Percentiles rank a stretch among this genome's conserved stretches.
phyloP scores from a whole-genome alignment of 1,140 invertebrate genomes.

The Rhyzopertha dominica region DNA sequence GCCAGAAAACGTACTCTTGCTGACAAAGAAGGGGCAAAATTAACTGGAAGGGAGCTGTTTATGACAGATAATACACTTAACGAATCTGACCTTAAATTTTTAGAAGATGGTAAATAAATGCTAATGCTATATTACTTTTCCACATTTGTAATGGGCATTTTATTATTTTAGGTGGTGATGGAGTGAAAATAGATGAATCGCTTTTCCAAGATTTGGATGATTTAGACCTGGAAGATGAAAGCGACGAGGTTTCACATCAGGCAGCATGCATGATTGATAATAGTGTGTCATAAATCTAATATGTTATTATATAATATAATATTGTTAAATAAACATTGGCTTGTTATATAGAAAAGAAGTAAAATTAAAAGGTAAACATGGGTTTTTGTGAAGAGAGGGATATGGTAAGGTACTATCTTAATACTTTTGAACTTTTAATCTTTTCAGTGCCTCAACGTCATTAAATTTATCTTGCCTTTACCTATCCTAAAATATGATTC shows the following conservation, averaged over 20 bases:
- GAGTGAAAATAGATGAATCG: constrained; percentile 90
- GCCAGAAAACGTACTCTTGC: constrained; percentile 65
- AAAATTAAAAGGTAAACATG: too few species aligned
- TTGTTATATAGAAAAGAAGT: too few species aligned
- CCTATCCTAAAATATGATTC: too few species aligned
- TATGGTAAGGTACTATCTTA: too few species aligned
- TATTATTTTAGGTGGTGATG: constrained; percentile 59
- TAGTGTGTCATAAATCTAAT: too few species aligned
- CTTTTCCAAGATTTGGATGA: constrained; percentile 91
- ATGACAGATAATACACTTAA: constrained; percentile 85
- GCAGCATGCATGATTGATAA: too few species aligned
- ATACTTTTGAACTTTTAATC: too few species aligned
- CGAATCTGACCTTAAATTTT: constrained; percentile 93
- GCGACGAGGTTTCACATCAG: constrained; percentile 61
- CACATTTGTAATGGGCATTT: constrained; percentile 19
- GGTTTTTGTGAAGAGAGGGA: too few species aligned
- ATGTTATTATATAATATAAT: too few species aligned
- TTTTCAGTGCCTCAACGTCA: too few species aligned
- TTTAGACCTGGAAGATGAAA: constrained; percentile 76
- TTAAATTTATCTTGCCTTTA: too few species aligned
- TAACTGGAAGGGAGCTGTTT: constrained; percentile 87
- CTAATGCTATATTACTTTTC: constrained; percentile 22
- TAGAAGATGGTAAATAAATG: constrained; percentile 70
- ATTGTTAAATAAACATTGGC: too few species aligned
- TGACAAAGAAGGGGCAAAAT: constrained; percentile 67